These are phyloP conservation scores for Ctenosaura bakeri DNA, from an alignment of 2,797 vertebrate genomes.

Conservation along the genomic window DNA sequence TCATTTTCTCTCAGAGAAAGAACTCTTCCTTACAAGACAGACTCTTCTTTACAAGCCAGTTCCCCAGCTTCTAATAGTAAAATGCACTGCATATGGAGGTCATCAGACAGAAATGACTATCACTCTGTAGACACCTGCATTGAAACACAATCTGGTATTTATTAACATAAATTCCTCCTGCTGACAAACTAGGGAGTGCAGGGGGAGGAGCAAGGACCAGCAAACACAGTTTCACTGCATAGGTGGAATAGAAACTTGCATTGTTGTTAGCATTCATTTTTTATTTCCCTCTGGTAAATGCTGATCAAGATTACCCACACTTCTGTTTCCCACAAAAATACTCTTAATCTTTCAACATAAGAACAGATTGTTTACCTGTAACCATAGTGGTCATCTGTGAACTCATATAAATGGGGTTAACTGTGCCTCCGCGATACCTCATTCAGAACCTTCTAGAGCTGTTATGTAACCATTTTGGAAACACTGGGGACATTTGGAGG, in stretches of 20 bases:
- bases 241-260: constrained; percentile 73
- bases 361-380: too few species aligned
- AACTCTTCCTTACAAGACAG: background rate
- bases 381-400: too few species aligned
- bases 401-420: too few species aligned
- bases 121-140: constrained; percentile 71
- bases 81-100: constrained; percentile 71
- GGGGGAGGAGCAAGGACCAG: constrained; percentile 50
- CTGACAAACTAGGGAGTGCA: constrained; percentile 56
- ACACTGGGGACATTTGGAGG: constrained; percentile 22
- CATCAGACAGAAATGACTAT: constrained; percentile 75
- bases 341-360: constrained; percentile 62
- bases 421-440: too few species aligned
- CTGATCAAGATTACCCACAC: constrained; percentile 66
- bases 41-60: constrained; percentile 51
- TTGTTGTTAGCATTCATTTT: constrained; percentile 70
- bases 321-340: constrained; percentile 65
- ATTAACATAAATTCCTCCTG: constrained; percentile 72
- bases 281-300: constrained; percentile 55
- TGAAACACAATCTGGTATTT: constrained; percentile 66
- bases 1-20: background rate
- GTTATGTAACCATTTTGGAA: constrained; percentile 9
- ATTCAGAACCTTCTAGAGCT: too few species aligned
- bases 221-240: constrained; percentile 65
- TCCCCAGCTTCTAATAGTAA: constrained; percentile 59